phyloP scores from a whole-genome alignment of 2,797 vertebrate genomes.

The Apogon hyalosoma region DNA sequence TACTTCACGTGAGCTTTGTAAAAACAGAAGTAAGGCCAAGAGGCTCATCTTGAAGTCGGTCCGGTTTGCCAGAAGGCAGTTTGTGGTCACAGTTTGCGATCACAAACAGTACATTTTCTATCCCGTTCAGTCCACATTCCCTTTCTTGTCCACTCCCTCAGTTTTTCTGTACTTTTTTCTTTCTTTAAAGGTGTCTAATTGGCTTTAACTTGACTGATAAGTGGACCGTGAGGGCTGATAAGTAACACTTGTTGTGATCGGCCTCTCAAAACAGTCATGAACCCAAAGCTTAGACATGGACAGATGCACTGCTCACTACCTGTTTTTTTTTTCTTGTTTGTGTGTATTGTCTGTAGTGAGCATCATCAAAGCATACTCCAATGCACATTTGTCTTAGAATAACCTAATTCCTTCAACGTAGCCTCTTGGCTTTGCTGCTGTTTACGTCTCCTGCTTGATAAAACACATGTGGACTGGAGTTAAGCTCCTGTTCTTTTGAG shows the following conservation, averaged over 20 bases:
- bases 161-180: neutral
- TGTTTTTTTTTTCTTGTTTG: conserved; percentile 2
- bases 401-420: conserved; percentile 20
- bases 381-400: conserved; percentile 21
- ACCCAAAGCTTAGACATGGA: neutral
- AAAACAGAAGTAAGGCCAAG: no score
- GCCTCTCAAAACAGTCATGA: conserved; percentile 27
- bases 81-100: conserved; percentile 4
- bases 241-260: conserved; percentile 42
- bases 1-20: no score
- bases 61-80: neutral
- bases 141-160: neutral
- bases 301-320: conserved; percentile 7
- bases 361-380: neutral
- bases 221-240: conserved; percentile 27
- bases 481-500: conserved; percentile 41
- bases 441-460: conserved; percentile 43
- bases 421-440: conserved; percentile 35
- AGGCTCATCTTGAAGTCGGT: neutral
- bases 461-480: conserved; percentile 47
- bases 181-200: conserved; percentile 21
- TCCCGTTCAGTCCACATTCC: neutral
- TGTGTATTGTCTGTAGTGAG: conserved; percentile 3
- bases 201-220: conserved; percentile 39
- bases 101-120: neutral